Base-by-base conservation (phyloP, 37 sponge, comb jelly and placozoan species). In the Crambe crambe region DNA sequence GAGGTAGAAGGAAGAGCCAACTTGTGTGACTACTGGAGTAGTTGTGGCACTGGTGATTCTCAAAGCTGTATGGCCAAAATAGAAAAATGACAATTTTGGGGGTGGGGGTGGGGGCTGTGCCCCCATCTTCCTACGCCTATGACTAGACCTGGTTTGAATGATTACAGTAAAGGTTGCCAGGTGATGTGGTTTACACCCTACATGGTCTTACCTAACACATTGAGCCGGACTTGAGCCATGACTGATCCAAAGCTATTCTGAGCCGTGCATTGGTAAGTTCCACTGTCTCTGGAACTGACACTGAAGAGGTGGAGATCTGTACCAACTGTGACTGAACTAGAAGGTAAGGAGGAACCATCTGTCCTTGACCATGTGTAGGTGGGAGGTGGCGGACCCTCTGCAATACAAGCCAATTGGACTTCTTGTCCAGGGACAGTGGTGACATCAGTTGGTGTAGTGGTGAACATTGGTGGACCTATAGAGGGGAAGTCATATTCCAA, bases 151-250 rank as follows among this genome's bases (percentile, higher is more conserved):
- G n/a, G n/a, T n/a, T n/a, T n/a, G n/a, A n/a, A n/a, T n/a, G n/a
- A n/a, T n/a, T n/a, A n/a, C n/a, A n/a, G n/a, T n/a, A n/a, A n/a
- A n/a, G n/a, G n/a, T n/a, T n/a, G n/a, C n/a, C n/a, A n/a, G n/a
- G n/a, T n/a, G n/a, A n/a, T n/a, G n/a, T n/a, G n/a, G n/a, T n/a
- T n/a, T n/a, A n/a, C n/a, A n/a, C n/a, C n/a, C n/a, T n/a, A n/a
- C n/a, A n/a, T n/a, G n/a, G n/a, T n/a, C n/a, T 85, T 27, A 85
- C 90, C 77, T 29, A 61, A 40, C 2, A 90, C 85, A 73, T 57
- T 77, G 39, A 90, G 70, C 0, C 44, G 56, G 22, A 56, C 81
- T 5, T 54, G n/a, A 10, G 77, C 81, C 25, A 58, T 56, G 18
- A 0, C 34, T 15, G 78, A 29, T 9, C 82, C 86, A 30, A 76